These are phyloP conservation scores for Brachionus paranguensis DNA, from an alignment of 1,140 invertebrate species.

Conservation along the genomic window DNA sequence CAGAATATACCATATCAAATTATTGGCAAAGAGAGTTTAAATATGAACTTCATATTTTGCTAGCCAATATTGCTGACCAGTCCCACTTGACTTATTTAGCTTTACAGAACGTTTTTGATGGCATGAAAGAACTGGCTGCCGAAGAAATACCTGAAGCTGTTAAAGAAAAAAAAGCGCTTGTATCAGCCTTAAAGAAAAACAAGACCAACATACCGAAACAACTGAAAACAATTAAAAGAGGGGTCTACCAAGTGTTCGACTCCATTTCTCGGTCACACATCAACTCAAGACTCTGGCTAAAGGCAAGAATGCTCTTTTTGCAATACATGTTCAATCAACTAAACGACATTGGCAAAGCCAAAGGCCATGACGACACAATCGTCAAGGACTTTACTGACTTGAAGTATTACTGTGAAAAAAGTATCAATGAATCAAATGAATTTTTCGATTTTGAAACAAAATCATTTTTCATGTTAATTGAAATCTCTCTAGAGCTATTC, in stretches of 20 bases:
- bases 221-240: neutral
- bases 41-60: slow-evolving; percentile 16
- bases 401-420: slow-evolving; percentile 5
- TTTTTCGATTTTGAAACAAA: slow-evolving; percentile 15
- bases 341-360: slow-evolving; percentile 7
- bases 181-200: neutral
- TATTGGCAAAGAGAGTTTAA: slow-evolving; percentile 22
- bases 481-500: neutral
- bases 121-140: neutral
- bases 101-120: slow-evolving; percentile 25
- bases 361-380: neutral
- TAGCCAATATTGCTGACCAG: neutral
- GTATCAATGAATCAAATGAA: neutral
- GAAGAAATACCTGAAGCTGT: neutral
- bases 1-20: neutral
- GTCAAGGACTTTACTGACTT: slow-evolving; percentile 25
- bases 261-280: neutral
- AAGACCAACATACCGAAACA: neutral
- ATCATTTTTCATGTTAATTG: neutral
- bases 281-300: neutral
- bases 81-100: slow-evolving; percentile 9
- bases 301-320: slow-evolving; percentile 16
- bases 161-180: slow-evolving; percentile 24
- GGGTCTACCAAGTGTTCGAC: slow-evolving; percentile 16
- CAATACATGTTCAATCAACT: slow-evolving; percentile 30